phyloP scores from a whole-genome alignment of 2,797 vertebrate genomes.

The Halcyon badia region DNA sequence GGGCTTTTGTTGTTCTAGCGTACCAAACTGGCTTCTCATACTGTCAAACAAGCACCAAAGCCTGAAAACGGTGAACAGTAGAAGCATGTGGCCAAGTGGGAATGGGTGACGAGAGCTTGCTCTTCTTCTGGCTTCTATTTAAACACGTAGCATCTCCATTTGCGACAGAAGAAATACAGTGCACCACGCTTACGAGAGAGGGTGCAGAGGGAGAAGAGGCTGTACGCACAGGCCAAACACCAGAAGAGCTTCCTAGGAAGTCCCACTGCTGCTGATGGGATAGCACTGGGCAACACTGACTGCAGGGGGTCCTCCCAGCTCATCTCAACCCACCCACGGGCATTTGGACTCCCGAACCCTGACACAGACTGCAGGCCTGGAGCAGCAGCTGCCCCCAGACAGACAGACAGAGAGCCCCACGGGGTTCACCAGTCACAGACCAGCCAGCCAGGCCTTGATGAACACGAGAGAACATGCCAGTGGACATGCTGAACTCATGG shows the following conservation, averaged over 20 bases:
- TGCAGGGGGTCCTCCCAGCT: background rate
- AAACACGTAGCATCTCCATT: background rate
- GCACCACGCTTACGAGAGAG: rapidly evolving
- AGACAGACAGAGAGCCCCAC: rapidly evolving
- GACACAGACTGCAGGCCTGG: background rate
- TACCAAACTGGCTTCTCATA: background rate
- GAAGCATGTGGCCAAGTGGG: background rate
- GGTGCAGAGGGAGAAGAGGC: rapidly evolving
- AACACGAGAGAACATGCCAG: rapidly evolving
- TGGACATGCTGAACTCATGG: rapidly evolving
- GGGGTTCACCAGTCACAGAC: background rate
- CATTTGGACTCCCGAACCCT: rapidly evolving
- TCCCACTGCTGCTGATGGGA: background rate
- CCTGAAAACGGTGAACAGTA: background rate
- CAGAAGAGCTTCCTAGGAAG: background rate
- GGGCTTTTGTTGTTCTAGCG: background rate
- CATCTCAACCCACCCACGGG: rapidly evolving
- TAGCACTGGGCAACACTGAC: background rate
- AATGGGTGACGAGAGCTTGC: rapidly evolving
- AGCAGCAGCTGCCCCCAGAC: background rate
- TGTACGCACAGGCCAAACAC: rapidly evolving
- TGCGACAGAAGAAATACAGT: background rate
- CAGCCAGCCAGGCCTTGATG: background rate
- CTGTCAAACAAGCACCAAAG: background rate
- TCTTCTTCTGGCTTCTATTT: background rate